Conservation (phyloP, 1,140 invertebrate species). For the Sarcophaga peregrina region DNA sequence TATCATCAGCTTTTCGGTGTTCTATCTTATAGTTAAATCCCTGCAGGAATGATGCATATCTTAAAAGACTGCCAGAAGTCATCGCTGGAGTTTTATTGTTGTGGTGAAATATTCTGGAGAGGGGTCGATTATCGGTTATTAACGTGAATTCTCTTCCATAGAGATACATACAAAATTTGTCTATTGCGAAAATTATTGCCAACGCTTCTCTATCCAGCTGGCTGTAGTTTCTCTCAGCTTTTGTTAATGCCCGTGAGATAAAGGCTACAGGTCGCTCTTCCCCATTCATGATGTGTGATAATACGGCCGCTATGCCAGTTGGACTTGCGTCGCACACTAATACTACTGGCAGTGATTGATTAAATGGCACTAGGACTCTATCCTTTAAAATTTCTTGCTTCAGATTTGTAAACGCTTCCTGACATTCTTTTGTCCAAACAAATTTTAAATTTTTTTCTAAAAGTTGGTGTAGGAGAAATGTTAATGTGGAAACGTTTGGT, state of each 20-base stretch:
- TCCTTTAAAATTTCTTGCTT: no score
- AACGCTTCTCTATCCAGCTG: slow-evolving; percentile 13
- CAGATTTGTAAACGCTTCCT: slow-evolving; percentile 45
- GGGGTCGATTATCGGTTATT: neutral
- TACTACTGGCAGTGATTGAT: slow-evolving; percentile 7
- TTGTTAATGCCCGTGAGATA: slow-evolving; percentile 12
- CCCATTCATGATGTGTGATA: slow-evolving; percentile 31
- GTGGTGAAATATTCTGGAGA: slow-evolving; percentile 9
- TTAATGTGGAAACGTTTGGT: slow-evolving; percentile 45
- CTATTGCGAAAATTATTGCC: slow-evolving; percentile 17
- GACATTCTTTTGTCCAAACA: slow-evolving; percentile 46
- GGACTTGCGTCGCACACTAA: slow-evolving; percentile 39
- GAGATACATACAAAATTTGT: slow-evolving; percentile 13
- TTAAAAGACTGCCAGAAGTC: slow-evolving; percentile 12
- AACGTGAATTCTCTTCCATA: slow-evolving; percentile 4
- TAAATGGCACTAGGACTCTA: slow-evolving; percentile 24
- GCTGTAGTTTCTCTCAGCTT: slow-evolving; percentile 8
- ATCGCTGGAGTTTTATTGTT: slow-evolving; percentile 7
- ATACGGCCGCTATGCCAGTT: slow-evolving; percentile 30
- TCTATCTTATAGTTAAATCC: neutral
- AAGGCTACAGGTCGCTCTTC: slow-evolving; percentile 20
- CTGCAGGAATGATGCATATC: neutral
- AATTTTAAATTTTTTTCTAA: slow-evolving; percentile 48
- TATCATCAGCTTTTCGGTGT: neutral
- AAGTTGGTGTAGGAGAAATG: slow-evolving; percentile 50